Evolutionary conservation across 2,113 vertebrate genomes (phyloP).

Genomic region (Thermophis baileyi): DNA sequence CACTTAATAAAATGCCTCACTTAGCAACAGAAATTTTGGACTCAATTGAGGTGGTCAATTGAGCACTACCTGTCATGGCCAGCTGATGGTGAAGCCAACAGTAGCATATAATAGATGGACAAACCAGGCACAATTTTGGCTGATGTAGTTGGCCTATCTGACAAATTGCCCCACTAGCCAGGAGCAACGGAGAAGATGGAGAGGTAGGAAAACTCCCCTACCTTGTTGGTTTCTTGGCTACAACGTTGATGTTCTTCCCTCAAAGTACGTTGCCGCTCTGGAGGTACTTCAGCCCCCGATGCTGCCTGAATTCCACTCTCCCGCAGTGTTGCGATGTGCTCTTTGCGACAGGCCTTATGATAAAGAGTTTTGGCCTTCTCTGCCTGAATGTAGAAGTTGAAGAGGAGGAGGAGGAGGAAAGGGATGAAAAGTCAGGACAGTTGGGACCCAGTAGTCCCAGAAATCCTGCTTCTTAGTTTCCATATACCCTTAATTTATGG

Average conservation of each 20-base stretch:
- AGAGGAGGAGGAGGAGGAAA: conserved; percentile 8
- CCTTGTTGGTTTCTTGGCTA: conserved; percentile 65
- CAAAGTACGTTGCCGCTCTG: conserved; percentile 70
- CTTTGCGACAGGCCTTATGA: conserved; percentile 70
- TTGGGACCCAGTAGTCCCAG: not conserved
- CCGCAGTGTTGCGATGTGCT: conserved; percentile 62
- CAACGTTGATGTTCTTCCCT: conserved; percentile 61
- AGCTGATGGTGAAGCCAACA: not conserved
- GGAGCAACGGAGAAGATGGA: not conserved
- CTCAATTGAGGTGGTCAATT: not conserved
- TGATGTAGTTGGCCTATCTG: not conserved
- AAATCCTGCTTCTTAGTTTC: not conserved
- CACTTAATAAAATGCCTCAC: not conserved
- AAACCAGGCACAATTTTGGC: not conserved
- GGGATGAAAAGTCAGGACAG: not conserved
- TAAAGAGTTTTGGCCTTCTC: conserved; percentile 66
- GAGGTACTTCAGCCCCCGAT: conserved; percentile 58
- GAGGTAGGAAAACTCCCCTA: conserved; percentile 28
- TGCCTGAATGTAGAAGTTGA: conserved; percentile 51
- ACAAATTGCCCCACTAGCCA: not conserved
- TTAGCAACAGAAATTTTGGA: not conserved
- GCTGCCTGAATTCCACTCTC: conserved; percentile 68
- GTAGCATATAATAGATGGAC: not conserved
- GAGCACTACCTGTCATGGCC: not conserved
- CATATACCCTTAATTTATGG: not conserved